Conservation (phyloP, 2,113 vertebrate species). For the Tenrec ecaudatus region DNA sequence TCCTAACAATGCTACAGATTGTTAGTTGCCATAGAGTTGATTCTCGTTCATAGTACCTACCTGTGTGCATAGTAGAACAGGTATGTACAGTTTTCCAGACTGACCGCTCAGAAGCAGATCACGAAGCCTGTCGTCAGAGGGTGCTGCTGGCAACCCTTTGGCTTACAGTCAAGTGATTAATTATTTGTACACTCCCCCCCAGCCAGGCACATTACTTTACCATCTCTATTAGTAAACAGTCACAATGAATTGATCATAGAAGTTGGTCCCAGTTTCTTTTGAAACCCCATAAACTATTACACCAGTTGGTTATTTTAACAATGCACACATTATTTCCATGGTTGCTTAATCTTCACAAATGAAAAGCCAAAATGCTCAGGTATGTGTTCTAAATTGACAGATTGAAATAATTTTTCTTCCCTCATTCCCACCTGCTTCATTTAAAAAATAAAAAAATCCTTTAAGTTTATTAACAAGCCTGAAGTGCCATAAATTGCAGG, state of each 20-base stretch:
- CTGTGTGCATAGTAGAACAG: no score
- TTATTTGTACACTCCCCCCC: not conserved
- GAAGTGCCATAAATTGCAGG: not conserved
- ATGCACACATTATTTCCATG: not conserved
- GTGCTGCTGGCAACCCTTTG: not conserved
- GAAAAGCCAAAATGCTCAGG: not conserved
- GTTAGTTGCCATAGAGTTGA: no score
- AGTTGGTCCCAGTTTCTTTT: not conserved
- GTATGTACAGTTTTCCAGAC: no score
- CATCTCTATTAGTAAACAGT: not conserved
- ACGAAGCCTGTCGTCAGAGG: not conserved
- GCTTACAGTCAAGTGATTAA: not conserved
- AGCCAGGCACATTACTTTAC: not conserved
- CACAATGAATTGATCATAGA: not conserved
- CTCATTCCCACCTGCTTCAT: not conserved
- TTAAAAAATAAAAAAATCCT: constrained; percentile 39
- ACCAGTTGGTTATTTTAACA: constrained; percentile 1
- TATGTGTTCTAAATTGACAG: not conserved
- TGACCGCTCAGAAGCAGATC: no score
- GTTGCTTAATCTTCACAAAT: not conserved
- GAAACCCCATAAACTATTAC: not conserved
- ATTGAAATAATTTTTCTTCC: not conserved
- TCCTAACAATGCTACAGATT: no score
- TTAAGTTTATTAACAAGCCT: constrained; percentile 16
- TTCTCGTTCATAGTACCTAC: no score